Evolutionary conservation across 1,140 invertebrate species (phyloP).

Genomic region (Pseudomyrmex concolor): DNA sequence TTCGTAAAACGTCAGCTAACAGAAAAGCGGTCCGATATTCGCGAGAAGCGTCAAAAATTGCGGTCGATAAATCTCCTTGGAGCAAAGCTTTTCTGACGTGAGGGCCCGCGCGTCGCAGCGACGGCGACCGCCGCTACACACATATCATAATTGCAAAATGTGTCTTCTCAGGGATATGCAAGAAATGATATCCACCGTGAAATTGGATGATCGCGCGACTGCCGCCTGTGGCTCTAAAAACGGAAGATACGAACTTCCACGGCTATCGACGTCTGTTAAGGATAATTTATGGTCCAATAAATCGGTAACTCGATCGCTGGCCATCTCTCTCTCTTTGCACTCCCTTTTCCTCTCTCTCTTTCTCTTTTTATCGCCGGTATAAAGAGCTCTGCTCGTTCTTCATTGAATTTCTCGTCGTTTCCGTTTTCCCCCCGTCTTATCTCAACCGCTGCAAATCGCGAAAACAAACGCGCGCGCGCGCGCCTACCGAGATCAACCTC

Average conservation of each 20-base stretch:
- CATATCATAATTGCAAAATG: slow-evolving; percentile 59
- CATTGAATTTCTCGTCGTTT: slow-evolving; percentile 37
- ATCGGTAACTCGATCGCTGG: slow-evolving; percentile 58
- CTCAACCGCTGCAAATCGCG: slow-evolving; percentile 38
- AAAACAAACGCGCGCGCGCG: not conserved
- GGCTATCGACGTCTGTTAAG: slow-evolving; percentile 51
- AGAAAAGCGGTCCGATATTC: slow-evolving; percentile 50
- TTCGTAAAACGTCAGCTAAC: slow-evolving; percentile 47
- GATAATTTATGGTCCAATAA: slow-evolving; percentile 71
- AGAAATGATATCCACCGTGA: slow-evolving; percentile 70
- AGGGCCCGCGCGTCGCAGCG: not conserved
- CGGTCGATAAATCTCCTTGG: slow-evolving; percentile 49
- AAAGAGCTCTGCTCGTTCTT: slow-evolving; percentile 54
- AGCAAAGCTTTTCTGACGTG: slow-evolving; percentile 44
- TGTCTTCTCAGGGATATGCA: slow-evolving; percentile 59
- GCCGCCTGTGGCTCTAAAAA: slow-evolving; percentile 49
- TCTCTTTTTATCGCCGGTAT: slow-evolving; percentile 1
- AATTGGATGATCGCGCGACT: slow-evolving; percentile 70
- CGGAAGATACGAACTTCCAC: slow-evolving; percentile 44
- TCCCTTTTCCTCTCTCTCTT: not conserved
- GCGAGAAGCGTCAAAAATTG: slow-evolving; percentile 55
- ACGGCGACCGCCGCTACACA: slow-evolving; percentile 16
- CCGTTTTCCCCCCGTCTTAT: slow-evolving; percentile 1
- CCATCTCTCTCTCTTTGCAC: not conserved
- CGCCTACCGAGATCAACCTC: not conserved